Evolutionary conservation across 1,140 invertebrate genomes (phyloP).

Genomic region (Helicoverpa armigera): DNA sequence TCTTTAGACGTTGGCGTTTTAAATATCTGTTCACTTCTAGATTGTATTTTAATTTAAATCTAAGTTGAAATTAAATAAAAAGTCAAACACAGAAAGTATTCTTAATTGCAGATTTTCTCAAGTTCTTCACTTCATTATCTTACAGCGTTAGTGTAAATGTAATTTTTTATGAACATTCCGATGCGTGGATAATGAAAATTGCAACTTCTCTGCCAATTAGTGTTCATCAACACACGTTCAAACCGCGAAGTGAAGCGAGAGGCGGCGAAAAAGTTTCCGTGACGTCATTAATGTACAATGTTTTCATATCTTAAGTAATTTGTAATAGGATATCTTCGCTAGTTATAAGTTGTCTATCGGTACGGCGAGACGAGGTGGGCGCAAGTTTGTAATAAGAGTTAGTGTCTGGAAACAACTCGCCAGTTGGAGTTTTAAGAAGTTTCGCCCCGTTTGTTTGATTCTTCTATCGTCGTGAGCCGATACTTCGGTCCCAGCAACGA

Average conservation of each 20-base stretch:
- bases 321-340: constrained; percentile 62
- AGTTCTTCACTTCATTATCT: neutral
- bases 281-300: constrained; percentile 16
- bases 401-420: constrained; percentile 64
- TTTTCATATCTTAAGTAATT: constrained; percentile 55
- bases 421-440: constrained; percentile 70
- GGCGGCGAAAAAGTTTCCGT: constrained; percentile 21
- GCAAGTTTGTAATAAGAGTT: constrained; percentile 80
- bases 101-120: neutral
- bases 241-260: neutral
- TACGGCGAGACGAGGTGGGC: constrained; percentile 44
- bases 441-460: constrained; percentile 73
- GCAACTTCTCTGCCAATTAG: constrained; percentile 20
- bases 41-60: too few relatives aligned
- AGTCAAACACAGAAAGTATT: neutral
- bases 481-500: constrained; percentile 63
- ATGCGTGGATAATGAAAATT: constrained; percentile 9
- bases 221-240: neutral
- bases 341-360: constrained; percentile 71
- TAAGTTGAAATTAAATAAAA: neutral
- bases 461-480: constrained; percentile 65
- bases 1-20: constrained; percentile 50
- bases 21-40: too few relatives aligned
- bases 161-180: neutral
- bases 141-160: neutral